Conservation (phyloP, 2,888 invertebrate genomes). For the Ochropleura leucogaster region DNA sequence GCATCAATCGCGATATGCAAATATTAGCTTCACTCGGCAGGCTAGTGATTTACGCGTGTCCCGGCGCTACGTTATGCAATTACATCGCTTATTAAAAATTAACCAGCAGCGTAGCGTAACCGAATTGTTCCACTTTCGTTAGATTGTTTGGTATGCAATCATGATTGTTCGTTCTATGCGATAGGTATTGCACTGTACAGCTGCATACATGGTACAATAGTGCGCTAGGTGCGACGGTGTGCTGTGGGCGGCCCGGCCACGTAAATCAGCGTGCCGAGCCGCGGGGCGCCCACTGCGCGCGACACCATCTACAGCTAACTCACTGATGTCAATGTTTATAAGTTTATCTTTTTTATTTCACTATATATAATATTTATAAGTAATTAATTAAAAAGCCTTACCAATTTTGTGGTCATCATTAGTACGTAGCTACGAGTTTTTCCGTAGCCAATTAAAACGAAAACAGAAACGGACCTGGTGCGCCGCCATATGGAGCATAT, state of each 20-base stretch:
- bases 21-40: conserved; percentile 86
- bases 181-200: conserved; percentile 14
- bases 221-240: conserved; percentile 24
- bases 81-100: conserved; percentile 89
- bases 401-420: conserved; percentile 14
- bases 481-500: conserved; percentile 66
- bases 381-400: neutral
- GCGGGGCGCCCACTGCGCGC: conserved; percentile 69
- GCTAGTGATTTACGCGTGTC: conserved; percentile 84
- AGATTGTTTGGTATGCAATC: conserved; percentile 48
- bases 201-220: conserved; percentile 14
- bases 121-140: conserved; percentile 52
- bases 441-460: conserved; percentile 59
- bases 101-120: conserved; percentile 68
- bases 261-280: conserved; percentile 71
- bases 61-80: conserved; percentile 87
- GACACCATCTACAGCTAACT: conserved; percentile 62
- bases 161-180: conserved; percentile 25
- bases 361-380: neutral
- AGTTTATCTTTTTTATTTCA: conserved; percentile 11
- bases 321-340: conserved; percentile 30
- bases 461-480: conserved; percentile 46
- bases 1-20: conserved; percentile 90
- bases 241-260: conserved; percentile 50
- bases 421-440: conserved; percentile 7